Evolutionary conservation across 2,113 vertebrate species (phyloP).

Genomic region (Sinocyclocheilus maitianheensis): DNA sequence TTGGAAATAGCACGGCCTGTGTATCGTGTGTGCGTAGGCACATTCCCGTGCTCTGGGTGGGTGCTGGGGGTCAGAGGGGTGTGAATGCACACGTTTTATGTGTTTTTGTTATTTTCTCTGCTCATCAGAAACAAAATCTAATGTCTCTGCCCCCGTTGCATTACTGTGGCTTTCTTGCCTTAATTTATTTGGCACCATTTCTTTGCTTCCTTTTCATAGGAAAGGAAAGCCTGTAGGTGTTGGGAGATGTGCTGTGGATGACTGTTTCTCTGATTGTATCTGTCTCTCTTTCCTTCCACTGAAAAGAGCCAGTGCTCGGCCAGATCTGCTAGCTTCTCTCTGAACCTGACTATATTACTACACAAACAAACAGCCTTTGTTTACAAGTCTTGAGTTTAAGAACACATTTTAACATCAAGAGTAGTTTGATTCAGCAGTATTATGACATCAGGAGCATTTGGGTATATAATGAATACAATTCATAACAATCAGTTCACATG

Average conservation of each 20-base stretch:
- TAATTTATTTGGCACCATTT: conserved; percentile 51
- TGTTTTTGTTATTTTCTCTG: conserved; percentile 39
- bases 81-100: conserved; percentile 28
- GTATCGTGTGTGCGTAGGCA: conserved; percentile 25
- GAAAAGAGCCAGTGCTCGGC: background rate
- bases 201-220: conserved; percentile 42
- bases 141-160: conserved; percentile 22
- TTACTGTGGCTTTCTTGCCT: background rate
- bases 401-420: background rate
- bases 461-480: background rate
- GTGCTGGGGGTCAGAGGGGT: conserved; percentile 45
- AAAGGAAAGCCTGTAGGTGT: conserved; percentile 50
- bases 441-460: background rate
- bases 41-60: conserved; percentile 40
- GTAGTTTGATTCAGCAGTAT: background rate
- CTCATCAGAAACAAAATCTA: conserved; percentile 39
- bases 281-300: background rate
- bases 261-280: background rate
- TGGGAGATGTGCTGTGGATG: background rate
- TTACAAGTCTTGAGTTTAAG: background rate
- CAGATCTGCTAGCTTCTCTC: background rate
- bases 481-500: background rate
- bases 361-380: background rate
- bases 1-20: conserved; percentile 4
- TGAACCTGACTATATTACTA: background rate